Percentiles rank a stretch among this genome's conserved stretches.
phyloP scores from a whole-genome alignment of 2,113 vertebrate species.

The Okapia johnstoni region DNA sequence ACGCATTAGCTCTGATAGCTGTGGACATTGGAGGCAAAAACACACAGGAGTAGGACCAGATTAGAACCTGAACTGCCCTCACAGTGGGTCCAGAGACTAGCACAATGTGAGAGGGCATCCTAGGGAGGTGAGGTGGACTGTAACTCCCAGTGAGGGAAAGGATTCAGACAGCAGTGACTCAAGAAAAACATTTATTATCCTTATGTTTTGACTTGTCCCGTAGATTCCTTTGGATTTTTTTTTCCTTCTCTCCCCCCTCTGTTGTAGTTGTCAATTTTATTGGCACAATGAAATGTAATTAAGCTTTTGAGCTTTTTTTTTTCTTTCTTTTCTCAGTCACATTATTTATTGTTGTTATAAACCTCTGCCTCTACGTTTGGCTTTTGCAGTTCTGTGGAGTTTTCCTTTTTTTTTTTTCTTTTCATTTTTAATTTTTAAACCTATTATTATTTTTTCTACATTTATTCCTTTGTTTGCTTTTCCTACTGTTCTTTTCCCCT shows the following conservation, averaged over 20 bases:
- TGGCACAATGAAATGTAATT: background rate
- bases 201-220: background rate
- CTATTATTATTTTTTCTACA: background rate
- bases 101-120: background rate
- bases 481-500: background rate
- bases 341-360: background rate
- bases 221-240: background rate
- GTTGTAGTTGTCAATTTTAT: background rate
- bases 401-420: background rate
- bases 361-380: background rate
- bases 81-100: fast-evolving
- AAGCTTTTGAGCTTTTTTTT: background rate
- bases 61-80: background rate
- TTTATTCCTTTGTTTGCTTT: background rate
- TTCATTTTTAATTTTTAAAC: background rate
- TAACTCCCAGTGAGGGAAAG: background rate
- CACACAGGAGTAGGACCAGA: background rate
- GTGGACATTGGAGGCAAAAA: background rate
- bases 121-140: background rate
- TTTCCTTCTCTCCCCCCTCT: background rate
- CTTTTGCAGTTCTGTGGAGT: background rate
- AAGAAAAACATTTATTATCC: background rate
- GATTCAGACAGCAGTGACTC: background rate
- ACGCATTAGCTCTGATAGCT: background rate
- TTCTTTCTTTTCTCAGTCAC: background rate